A percentile compares a stretch with the other conserved stretches of the same genome.
Evolutionary conservation across 2,113 vertebrate species (phyloP).

Genomic region (Tympanuchus pallidicinctus): DNA sequence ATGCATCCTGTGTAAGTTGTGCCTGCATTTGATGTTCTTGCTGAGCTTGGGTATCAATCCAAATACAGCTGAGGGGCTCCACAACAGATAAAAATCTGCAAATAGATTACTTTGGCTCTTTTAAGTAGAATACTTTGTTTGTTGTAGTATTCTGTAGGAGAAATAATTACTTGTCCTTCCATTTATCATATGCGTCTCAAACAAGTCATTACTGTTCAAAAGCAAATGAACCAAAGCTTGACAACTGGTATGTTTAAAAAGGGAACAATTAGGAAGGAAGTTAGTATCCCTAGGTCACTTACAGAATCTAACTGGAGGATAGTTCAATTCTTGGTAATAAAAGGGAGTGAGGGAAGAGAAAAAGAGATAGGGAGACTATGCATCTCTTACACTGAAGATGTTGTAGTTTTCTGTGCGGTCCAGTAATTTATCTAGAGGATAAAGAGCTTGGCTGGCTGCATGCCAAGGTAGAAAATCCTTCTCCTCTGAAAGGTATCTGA

Average conservation of each 20-base stretch:
- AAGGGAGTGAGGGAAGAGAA: not conserved
- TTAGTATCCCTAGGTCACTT: constrained; percentile 31
- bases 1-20: constrained; percentile 29
- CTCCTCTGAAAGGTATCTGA: constrained; percentile 93
- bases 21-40: not conserved
- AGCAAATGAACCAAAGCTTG: constrained; percentile 43
- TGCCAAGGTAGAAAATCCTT: constrained; percentile 98
- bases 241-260: constrained; percentile 45
- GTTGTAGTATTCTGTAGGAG: constrained; percentile 53
- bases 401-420: constrained; percentile 95
- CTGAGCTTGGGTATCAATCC: constrained; percentile 40
- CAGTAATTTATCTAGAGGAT: constrained; percentile 96
- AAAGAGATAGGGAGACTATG: not conserved
- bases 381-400: constrained; percentile 90
- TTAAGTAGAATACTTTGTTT: constrained; percentile 58
- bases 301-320: constrained; percentile 22
- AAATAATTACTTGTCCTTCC: constrained; percentile 31
- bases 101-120: constrained; percentile 40
- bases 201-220: constrained; percentile 38
- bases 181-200: constrained; percentile 35
- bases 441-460: constrained; percentile 91
- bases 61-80: constrained; percentile 4
- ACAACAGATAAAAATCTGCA: constrained; percentile 35
- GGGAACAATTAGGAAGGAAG: constrained; percentile 34
- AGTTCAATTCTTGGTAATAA: constrained; percentile 9